These are phyloP conservation scores for Musca vetustissima DNA, from an alignment of 1,140 invertebrate genomes.

Conservation along the genomic window DNA sequence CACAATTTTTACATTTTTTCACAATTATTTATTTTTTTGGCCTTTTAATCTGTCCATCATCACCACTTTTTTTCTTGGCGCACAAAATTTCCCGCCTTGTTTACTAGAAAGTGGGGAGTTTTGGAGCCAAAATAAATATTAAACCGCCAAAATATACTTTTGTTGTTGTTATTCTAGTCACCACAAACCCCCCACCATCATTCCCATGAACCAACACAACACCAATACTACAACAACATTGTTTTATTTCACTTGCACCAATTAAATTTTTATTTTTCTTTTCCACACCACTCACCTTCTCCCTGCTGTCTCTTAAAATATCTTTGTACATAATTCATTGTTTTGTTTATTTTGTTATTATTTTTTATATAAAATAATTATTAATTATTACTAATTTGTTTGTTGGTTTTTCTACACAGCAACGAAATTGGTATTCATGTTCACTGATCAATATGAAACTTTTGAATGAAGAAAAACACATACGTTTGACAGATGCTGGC, in stretches of 20 bases:
- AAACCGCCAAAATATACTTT: constrained; percentile 19
- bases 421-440: constrained; percentile 6
- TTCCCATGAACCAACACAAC: too few relatives aligned
- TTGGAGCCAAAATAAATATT: constrained; percentile 16
- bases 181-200: not conserved
- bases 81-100: constrained; percentile 7
- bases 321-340: constrained; percentile 13
- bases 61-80: not conserved
- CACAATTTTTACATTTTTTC: too few relatives aligned
- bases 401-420: not conserved
- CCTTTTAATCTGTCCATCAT: too few relatives aligned
- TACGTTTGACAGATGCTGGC: constrained; percentile 11
- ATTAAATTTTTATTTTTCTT: not conserved
- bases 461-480: constrained; percentile 22
- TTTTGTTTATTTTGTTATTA: not conserved
- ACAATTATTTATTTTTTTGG: not conserved
- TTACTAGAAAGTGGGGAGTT: not conserved
- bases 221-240: not conserved
- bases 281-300: not conserved
- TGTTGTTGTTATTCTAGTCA: not conserved
- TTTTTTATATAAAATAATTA: not conserved
- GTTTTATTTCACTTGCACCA: not conserved
- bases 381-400: constrained; percentile 5
- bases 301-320: constrained; percentile 13
- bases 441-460: not conserved